A percentile compares a stretch with the other conserved stretches of the same genome.
These are phyloP conservation scores for Gastracanthus pulcherrimus DNA, from an alignment of 2,888 invertebrate genomes.

Conservation along the genomic window DNA sequence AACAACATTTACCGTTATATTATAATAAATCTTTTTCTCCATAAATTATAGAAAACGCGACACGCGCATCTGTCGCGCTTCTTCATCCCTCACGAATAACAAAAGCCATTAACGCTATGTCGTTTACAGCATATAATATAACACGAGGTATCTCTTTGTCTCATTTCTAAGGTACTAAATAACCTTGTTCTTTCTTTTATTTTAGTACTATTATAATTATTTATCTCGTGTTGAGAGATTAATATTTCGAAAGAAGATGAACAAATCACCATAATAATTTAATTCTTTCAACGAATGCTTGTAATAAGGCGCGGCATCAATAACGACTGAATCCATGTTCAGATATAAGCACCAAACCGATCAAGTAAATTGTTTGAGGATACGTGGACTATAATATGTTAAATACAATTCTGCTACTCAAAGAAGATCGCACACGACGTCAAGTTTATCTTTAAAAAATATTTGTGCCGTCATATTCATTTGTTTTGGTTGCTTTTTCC, in stretches of 20 bases:
- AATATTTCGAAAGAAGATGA: slow-evolving; percentile 26
- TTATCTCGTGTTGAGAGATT: slow-evolving; percentile 29
- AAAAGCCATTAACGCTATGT: slow-evolving; percentile 52
- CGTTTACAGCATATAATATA: slow-evolving; percentile 45
- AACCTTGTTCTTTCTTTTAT: slow-evolving; percentile 11
- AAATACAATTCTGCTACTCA: background rate
- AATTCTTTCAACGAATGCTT: slow-evolving; percentile 6
- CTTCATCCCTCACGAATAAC: slow-evolving; percentile 27
- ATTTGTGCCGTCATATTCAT: slow-evolving; percentile 67
- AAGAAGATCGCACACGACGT: background rate
- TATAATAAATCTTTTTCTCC: slow-evolving; percentile 45
- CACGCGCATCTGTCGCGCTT: background rate
- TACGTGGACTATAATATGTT: background rate
- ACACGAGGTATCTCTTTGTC: slow-evolving; percentile 46
- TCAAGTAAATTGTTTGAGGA: background rate
- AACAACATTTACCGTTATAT: slow-evolving; percentile 37
- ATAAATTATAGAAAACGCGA: slow-evolving; percentile 23
- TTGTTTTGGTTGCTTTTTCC: slow-evolving; percentile 43
- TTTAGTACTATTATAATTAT: slow-evolving; percentile 11
- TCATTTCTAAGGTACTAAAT: slow-evolving; percentile 48
- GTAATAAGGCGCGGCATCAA: slow-evolving; percentile 4
- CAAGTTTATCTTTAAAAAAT: slow-evolving; percentile 62
- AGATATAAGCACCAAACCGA: slow-evolving; percentile 30
- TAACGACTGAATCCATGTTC: slow-evolving; percentile 17
- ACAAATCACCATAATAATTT: slow-evolving; percentile 13